A percentile compares a stretch with the other conserved stretches of the same genome.
Conservation (phyloP, 2,888 invertebrate species). For the Psylliodes chrysocephalus region DNA sequence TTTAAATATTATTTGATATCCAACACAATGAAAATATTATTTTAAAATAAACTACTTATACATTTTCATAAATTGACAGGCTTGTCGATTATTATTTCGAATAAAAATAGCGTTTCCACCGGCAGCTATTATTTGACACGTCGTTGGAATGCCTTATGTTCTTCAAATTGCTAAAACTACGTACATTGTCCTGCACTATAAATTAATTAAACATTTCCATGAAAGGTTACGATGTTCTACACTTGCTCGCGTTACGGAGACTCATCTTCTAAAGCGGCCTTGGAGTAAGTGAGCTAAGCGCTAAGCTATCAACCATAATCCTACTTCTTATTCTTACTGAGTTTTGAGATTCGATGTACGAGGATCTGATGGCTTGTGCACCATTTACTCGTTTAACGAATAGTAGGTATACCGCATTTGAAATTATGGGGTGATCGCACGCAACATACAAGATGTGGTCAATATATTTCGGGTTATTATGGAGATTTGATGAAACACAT, state of each 20-base stretch:
- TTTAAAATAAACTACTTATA: no score
- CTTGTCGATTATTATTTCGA: no score
- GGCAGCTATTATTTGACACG: no score
- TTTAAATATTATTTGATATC: no score
- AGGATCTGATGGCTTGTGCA: not conserved
- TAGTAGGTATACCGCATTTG: not conserved
- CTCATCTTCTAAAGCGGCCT: constrained; percentile 54
- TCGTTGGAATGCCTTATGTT: no score
- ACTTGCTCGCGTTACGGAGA: constrained; percentile 46
- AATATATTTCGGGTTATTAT: not conserved
- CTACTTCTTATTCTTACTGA: not conserved
- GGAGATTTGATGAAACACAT: no score
- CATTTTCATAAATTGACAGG: no score
- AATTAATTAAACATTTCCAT: constrained; percentile 35
- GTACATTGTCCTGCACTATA: not conserved
- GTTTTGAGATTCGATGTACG: not conserved
- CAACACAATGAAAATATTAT: no score
- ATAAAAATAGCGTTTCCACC: no score
- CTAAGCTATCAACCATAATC: not conserved
- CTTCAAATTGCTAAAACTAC: not conserved
- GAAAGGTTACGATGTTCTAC: constrained; percentile 44
- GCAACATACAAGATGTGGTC: not conserved
- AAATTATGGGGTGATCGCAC: not conserved
- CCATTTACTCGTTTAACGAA: not conserved
- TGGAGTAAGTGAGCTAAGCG: constrained; percentile 39